Conservation (phyloP, 2,888 invertebrate genomes). For the Parnassius mnemosyne region DNA sequence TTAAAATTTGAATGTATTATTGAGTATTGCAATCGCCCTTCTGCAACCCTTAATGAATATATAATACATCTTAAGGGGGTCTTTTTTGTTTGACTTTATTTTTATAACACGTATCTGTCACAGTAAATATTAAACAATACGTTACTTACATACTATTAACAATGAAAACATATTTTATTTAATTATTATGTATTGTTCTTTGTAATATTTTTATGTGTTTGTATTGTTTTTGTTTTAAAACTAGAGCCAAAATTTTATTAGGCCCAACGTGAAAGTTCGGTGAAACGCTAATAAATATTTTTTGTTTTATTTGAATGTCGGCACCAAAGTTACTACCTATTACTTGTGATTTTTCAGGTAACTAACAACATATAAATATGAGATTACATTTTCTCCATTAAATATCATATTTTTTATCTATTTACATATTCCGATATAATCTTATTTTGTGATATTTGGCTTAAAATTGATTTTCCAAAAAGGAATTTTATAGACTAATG, state of each 20-base stretch:
- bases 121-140: neutral
- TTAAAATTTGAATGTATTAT: constrained; percentile 11
- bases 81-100: no score
- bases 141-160: neutral
- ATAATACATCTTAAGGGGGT: neutral
- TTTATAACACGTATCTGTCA: neutral
- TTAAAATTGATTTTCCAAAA: constrained; percentile 52
- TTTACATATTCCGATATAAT: constrained; percentile 52
- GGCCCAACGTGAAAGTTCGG: constrained; percentile 13
- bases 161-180: neutral
- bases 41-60: constrained; percentile 5
- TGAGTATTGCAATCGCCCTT: constrained; percentile 26
- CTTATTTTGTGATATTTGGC: constrained; percentile 72
- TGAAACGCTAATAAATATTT: constrained; percentile 24
- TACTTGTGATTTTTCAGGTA: constrained; percentile 65
- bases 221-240: neutral
- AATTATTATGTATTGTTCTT: no score
- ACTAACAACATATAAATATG: constrained; percentile 58
- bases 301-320: constrained; percentile 33
- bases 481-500: constrained; percentile 40
- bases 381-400: constrained; percentile 59
- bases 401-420: constrained; percentile 41
- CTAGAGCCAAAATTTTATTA: constrained; percentile 16
- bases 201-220: neutral
- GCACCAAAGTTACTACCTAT: constrained; percentile 53